Percentiles rank a stretch among this genome's conserved stretches.
phyloP scores from a whole-genome alignment of 2,113 vertebrate genomes.

The Panurus biarmicus region DNA sequence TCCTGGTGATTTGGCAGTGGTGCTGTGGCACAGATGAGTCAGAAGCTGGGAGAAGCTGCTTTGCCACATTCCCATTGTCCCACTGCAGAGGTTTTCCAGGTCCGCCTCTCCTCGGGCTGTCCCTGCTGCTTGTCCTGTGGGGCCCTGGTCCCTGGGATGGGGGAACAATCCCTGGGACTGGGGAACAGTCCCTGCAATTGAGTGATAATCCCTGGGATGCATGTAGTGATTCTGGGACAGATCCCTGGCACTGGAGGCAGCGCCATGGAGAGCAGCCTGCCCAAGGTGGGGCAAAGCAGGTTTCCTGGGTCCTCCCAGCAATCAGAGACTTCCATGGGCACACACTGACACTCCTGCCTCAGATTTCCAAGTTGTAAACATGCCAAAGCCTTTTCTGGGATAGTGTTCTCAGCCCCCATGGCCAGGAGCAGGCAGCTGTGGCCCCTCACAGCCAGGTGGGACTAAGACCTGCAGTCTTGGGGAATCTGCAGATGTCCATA shows the following conservation, averaged over 20 bases:
- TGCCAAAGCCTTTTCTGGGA: neutral
- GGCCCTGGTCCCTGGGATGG: neutral
- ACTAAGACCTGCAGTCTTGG: neutral
- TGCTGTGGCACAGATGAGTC: constrained; percentile 9
- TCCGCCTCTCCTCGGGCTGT: neutral
- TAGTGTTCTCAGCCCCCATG: accelerated
- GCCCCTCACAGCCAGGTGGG: neutral
- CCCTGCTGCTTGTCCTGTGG: neutral
- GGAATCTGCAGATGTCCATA: too few relatives aligned
- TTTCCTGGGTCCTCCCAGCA: neutral
- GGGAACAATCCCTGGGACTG: neutral
- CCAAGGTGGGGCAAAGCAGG: neutral
- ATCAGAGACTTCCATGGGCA: neutral
- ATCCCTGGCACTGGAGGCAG: neutral
- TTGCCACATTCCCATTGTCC: constrained; percentile 18
- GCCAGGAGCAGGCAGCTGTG: neutral
- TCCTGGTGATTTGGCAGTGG: constrained; percentile 39
- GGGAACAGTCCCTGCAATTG: too few relatives aligned
- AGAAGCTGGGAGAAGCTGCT: constrained; percentile 35
- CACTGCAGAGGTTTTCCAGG: neutral
- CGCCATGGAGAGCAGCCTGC: accelerated
- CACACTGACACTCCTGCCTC: neutral
- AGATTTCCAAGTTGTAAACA: neutral
- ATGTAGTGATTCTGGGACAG: too few relatives aligned
- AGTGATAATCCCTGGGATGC: accelerated